Base-by-base conservation (phyloP, 1,140 invertebrate species). In the Drosophila orosa region DNA sequence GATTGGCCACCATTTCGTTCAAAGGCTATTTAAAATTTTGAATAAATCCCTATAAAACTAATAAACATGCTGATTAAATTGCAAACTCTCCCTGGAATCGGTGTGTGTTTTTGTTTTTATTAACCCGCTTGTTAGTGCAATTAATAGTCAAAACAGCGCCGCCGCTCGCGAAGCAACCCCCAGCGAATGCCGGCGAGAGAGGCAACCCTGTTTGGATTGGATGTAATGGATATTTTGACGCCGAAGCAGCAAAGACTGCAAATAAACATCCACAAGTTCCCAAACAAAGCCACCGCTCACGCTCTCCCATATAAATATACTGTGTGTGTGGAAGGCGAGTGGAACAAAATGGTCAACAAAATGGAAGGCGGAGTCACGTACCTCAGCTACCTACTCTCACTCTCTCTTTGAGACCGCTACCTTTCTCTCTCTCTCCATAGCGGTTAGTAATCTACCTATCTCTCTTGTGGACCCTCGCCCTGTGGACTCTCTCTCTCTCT, bases 161-260 rank as follows among this genome's bases (percentile, higher is more conserved):
- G 57, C 35, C 47, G 50, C 31, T 54, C 31, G 71, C 17, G 59
- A 19, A 44, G 35, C 27, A 56, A 61, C 40, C 25, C 22, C 37
- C 19, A 22, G 5, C 5, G 45, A 48, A 35, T 33, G 47, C 15
- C 45, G 15, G 24, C 15, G 50, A 40, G 13, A 42, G 35, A 39
- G 52, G 42, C 62, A 50, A 76, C 90, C 85, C 86, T 91, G 77
- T 91, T 91, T 90, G 78, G 86, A 90, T 91, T 90, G 80, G 80
- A 74, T 90, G 80, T 91, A 91, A 91, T 91, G 82, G 83, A 91
- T 91, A 91, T 91, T 91, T 91, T 91, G 90, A 91, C 90, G 90
- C 80, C 69, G 83, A 83, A 69, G 68, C 86, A 89, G 76, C 79
- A 81, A 87, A 82, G 76, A 78, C 75, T 79, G 82, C 84, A 91